A percentile compares a stretch with the other conserved stretches of the same genome.
phyloP scores from a whole-genome alignment of 2,797 vertebrate genomes.

The Leucoraja ocellata region DNA sequence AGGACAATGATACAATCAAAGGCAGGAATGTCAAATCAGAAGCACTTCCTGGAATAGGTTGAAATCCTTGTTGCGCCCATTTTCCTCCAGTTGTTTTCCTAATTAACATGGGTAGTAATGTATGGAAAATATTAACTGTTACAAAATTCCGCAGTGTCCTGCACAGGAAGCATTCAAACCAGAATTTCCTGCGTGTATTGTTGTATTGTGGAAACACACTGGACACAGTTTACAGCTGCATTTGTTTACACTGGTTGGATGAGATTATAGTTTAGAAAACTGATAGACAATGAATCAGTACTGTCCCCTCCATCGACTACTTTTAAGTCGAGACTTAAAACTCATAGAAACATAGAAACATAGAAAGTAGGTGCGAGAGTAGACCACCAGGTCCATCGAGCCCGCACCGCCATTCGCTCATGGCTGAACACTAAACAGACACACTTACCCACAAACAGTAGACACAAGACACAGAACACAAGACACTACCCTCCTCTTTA shows the following conservation, averaged over 20 bases:
- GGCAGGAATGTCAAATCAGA: neutral
- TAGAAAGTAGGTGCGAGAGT: too few species aligned
- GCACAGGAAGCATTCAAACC: neutral
- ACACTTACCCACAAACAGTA: too few species aligned
- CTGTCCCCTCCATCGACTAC: too few species aligned
- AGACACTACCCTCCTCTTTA: too few species aligned
- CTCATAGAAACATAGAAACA: too few species aligned
- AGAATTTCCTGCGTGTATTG: neutral
- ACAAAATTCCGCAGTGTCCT: conserved; percentile 21
- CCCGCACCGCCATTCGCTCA: too few species aligned
- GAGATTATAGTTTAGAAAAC: neutral
- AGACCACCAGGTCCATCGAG: too few species aligned
- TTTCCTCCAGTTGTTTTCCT: conserved; percentile 37
- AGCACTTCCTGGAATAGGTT: conserved; percentile 23
- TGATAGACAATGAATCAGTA: neutral
- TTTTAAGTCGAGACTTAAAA: too few species aligned
- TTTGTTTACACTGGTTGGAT: neutral
- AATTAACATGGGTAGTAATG: neutral
- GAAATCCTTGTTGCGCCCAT: conserved; percentile 26
- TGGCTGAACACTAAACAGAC: too few species aligned
- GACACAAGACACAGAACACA: too few species aligned
- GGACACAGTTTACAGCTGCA: neutral
- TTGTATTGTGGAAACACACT: conserved; percentile 2
- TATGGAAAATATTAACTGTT: conserved; percentile 33
- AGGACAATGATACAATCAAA: conserved; percentile 30